Base-by-base conservation (phyloP, 2,888 invertebrate genomes). In the Odontothrips loti region DNA sequence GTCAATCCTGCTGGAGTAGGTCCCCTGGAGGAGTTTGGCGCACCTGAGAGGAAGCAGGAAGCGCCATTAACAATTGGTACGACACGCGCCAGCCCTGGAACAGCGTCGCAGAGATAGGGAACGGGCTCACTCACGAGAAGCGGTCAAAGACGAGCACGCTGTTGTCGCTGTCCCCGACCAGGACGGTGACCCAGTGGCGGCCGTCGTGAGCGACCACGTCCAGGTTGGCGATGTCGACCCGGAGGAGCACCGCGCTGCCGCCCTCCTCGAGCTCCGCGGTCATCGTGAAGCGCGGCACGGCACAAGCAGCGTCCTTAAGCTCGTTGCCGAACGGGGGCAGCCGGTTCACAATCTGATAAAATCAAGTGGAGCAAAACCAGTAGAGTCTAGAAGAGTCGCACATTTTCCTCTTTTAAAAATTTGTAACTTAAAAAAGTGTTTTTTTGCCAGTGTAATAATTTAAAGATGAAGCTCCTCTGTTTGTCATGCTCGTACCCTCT, bases 271-370 rank as follows among this genome's bases (percentile, higher is more conserved):
- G 63, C 63, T 63, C 84, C 79, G 88, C 51, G 11, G 82, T 86
- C 23, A 93, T 83, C 43, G 88, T 86, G 86, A 93, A 94, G 84
- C 90, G 89, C 0, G 94, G 94, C 6, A 94, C 87, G 29, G 90
- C 87, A 79, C 87, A 87, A 20, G 92, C 90, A 86, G 91, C 90
- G 83, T 92, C 91, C 78, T 90, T 89, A 4, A 95, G 85, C 79
- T 90, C 87, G 85, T 92, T 92, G 6, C 95, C 95, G 83, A 93
- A 91, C 79, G 94, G 94, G 20, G 94, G 91, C 78, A 92, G 91
- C 86, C 93, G 90, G 86, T 93, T 93, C 85, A 93, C 90, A 85
- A 94, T 93, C 93, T 94, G 84, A 80, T 85, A 85, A 83, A 83
- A 29, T 81, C 80, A n/a, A 79, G n/a, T n/a, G n/a, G n/a, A n/a